Conservation (phyloP, 2,113 vertebrate genomes). For the Ceyx melanurus region DNA sequence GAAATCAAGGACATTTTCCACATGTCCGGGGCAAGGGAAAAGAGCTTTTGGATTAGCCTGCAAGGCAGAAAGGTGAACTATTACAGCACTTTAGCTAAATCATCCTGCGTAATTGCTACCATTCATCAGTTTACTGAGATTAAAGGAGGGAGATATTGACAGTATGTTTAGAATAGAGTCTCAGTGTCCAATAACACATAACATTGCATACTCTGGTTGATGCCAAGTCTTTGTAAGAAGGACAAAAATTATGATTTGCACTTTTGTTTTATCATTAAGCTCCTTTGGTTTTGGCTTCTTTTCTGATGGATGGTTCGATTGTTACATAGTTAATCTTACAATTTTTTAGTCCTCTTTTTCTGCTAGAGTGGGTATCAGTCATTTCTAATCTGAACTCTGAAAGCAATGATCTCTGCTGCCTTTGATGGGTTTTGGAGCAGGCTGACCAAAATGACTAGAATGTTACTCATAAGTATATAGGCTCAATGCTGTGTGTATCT, state of each 20-base stretch:
- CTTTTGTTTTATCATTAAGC: constrained; percentile 3
- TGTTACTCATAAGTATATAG: not conserved
- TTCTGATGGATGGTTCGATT: not conserved
- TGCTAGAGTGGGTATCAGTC: not conserved
- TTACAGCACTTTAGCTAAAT: constrained; percentile 69
- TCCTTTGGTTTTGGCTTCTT: constrained; percentile 29
- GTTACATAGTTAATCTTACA: not conserved
- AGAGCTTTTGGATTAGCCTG: constrained; percentile 25
- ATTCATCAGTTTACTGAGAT: constrained; percentile 68
- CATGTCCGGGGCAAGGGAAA: constrained; percentile 6
- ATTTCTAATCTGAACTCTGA: not conserved
- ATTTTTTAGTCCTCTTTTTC: not conserved
- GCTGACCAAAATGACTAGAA: constrained; percentile 29
- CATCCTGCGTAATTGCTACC: constrained; percentile 61
- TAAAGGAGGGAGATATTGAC: constrained; percentile 67
- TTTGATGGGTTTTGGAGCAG: constrained; percentile 28
- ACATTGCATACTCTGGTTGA: not conserved
- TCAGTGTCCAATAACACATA: constrained; percentile 2
- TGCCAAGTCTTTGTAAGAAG: constrained; percentile 43
- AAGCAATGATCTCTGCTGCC: not conserved
- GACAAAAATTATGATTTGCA: not conserved
- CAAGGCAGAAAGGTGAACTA: constrained; percentile 38
- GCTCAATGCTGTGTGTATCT: not conserved
- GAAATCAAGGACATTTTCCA: constrained; percentile 26
- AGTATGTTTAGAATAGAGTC: constrained; percentile 51